phyloP scores from a whole-genome alignment of 2,888 invertebrate genomes.

The Lysandra bellargus region DNA sequence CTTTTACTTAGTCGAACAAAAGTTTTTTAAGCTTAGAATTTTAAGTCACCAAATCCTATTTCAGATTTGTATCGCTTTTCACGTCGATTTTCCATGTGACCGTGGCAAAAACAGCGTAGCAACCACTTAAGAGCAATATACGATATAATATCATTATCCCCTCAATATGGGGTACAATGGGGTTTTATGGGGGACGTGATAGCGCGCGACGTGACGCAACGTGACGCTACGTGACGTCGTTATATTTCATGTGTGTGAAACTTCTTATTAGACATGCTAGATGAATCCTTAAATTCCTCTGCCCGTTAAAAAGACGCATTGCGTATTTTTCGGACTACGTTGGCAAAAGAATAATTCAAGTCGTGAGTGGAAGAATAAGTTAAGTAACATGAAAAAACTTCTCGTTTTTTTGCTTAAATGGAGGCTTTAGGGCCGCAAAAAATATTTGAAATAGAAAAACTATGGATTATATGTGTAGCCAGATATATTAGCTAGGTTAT shows the following conservation, averaged over 20 bases:
- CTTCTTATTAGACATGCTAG: not conserved
- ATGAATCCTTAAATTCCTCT: not conserved
- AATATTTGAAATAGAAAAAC: no score
- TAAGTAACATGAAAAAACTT: no score
- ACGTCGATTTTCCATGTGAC: not conserved
- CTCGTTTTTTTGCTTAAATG: no score
- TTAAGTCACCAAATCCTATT: no score
- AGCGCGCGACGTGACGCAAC: not conserved
- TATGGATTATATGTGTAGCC: no score
- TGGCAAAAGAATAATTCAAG: no score
- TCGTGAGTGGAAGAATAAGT: no score
- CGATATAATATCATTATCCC: not conserved
- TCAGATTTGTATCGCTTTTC: not conserved
- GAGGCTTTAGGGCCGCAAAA: no score
- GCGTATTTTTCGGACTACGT: no score
- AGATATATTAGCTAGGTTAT: no score
- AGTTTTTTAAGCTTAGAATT: no score
- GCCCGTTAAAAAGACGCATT: not conserved
- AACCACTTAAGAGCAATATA: not conserved
- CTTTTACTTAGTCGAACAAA: no score
- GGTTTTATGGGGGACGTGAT: not conserved
- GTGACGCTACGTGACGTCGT: not conserved
- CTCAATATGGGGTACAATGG: not conserved
- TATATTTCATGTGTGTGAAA: slow-evolving; percentile 1
- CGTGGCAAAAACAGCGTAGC: not conserved